Base-by-base conservation (phyloP, 2,113 vertebrate species). In the Polypterus senegalus region DNA sequence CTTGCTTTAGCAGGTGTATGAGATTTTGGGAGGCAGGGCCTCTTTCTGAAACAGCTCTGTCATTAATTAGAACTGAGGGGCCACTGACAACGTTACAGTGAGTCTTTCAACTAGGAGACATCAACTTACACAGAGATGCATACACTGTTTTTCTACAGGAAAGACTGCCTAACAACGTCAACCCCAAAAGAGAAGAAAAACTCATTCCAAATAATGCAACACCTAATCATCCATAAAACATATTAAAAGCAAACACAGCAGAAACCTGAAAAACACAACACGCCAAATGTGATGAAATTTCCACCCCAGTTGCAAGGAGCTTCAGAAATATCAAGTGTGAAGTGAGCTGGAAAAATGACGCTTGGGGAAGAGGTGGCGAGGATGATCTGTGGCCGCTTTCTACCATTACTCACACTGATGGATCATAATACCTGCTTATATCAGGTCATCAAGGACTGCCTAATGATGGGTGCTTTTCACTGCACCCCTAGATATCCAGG, bases 181-280 rank as follows among this genome's bases (percentile, higher is more conserved):
- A 27, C 27, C 27, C 27, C 27, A 27, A 27, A 27, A 27, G 2
- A 27, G 27, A 27, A 27, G 27, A 27, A 27, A 27, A 27, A 27
- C 27, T 27, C 27, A 27, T 27, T 27, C 27, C 27, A 27, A 27
- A 27, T 27, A 27, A 27, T 27, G 27, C 27, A 65, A 81, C 76
- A 82, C 81, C 77, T 81, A 85, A 86, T 84, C 84, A 85, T 70
- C 83, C 82, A 80, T 80, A 82, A 89, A 87, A 79, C 73, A 77
- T 78, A 82, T 85, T 80, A 86, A 79, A 83, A 85, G 83, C 80
- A 85, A 79, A 82, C 76, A 79, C 71, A 64, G 60, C 49, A 54
- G 58, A 73, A 75, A 81, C 82, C 74, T 66, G 75, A 75, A 79
- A 71, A 79, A 51, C 48, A 51, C 4, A 79, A 69, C 74, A 76